These are phyloP conservation scores for Coreoperca whiteheadi DNA, from an alignment of 2,113 vertebrate genomes.

Conservation along the genomic window DNA sequence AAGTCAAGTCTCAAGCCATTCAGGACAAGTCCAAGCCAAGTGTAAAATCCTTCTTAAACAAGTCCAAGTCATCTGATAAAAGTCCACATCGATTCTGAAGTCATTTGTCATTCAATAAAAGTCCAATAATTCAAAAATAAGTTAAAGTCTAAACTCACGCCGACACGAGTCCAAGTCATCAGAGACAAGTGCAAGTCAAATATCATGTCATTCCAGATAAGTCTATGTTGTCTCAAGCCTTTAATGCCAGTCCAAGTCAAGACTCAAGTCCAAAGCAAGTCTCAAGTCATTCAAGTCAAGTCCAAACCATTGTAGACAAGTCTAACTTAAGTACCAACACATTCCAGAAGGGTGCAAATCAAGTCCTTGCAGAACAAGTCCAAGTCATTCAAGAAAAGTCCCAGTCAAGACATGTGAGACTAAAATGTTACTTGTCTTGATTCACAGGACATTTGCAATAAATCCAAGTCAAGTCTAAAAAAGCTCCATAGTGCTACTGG, in stretches of 20 bases:
- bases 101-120: too few species aligned
- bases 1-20: neutral
- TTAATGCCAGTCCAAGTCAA: too few species aligned
- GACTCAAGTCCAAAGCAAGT: too few species aligned
- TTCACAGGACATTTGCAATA: neutral
- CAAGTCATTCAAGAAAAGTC: neutral
- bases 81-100: too few species aligned
- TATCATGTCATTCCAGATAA: too few species aligned
- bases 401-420: too few species aligned
- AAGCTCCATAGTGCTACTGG: neutral
- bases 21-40: neutral
- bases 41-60: neutral
- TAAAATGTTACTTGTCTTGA: too few species aligned
- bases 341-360: too few species aligned
- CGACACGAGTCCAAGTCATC: neutral
- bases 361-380: neutral
- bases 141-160: neutral
- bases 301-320: neutral
- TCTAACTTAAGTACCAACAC: too few species aligned
- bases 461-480: neutral
- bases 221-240: too few species aligned
- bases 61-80: neutral
- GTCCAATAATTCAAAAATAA: too few species aligned
- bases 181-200: neutral
- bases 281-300: neutral